Conservation (phyloP, 2,888 invertebrate species). For the Biston betularia region DNA sequence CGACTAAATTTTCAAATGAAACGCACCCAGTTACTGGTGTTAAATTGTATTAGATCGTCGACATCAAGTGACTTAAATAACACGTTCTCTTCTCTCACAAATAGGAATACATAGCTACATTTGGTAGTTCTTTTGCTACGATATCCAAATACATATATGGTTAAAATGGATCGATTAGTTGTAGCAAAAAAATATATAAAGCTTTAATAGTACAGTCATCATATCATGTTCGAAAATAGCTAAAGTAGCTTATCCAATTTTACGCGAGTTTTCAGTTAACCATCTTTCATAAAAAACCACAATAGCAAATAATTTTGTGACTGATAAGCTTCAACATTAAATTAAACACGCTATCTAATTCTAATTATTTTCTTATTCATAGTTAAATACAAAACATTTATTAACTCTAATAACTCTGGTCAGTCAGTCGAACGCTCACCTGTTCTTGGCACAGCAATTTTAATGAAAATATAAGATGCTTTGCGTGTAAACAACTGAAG, state of each 20-base stretch:
- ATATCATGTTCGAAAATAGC: constrained; percentile 17
- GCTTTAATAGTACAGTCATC: constrained; percentile 13
- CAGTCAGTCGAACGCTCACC: constrained; percentile 75
- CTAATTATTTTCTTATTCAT: constrained; percentile 66
- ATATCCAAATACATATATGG: constrained; percentile 47
- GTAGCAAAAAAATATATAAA: constrained; percentile 22
- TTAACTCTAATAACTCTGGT: constrained; percentile 70
- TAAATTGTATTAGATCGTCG: constrained; percentile 79
- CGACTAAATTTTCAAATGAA: constrained; percentile 42
- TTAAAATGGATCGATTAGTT: constrained; percentile 37
- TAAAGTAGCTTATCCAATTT: constrained; percentile 28
- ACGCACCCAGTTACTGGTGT: constrained; percentile 65
- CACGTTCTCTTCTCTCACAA: constrained; percentile 58
- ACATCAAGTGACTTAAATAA: constrained; percentile 57
- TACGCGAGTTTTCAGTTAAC: constrained; percentile 29
- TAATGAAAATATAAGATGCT: constrained; percentile 43
- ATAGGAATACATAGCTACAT: constrained; percentile 27
- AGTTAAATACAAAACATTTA: constrained; percentile 75
- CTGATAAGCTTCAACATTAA: constrained; percentile 65
- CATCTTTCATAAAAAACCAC: constrained; percentile 50
- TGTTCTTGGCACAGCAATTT: constrained; percentile 73
- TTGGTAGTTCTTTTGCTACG: constrained; percentile 24
- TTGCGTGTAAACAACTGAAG: constrained; percentile 33
- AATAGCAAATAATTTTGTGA: constrained; percentile 64
- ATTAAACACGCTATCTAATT: constrained; percentile 72